These are phyloP conservation scores for Drosophila kurseongensis DNA, from an alignment of 1,140 invertebrate species.

Conservation along the genomic window DNA sequence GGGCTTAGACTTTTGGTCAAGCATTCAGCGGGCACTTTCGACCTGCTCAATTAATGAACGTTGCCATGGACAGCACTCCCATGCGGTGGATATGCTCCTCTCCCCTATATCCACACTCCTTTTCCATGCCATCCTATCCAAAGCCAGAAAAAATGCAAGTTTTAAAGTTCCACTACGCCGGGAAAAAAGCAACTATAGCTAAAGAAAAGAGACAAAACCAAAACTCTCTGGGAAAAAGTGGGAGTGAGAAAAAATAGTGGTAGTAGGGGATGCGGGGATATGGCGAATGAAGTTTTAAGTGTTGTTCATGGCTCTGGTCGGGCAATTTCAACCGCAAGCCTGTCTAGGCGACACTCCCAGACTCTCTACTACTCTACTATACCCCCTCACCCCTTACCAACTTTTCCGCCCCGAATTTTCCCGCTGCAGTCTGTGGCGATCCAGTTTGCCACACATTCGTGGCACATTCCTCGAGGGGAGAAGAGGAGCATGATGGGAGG, in stretches of 20 bases:
- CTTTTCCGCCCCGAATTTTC: constrained; percentile 1
- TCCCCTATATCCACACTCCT: not conserved
- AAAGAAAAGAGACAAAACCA: constrained; percentile 24
- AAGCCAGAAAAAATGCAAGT: constrained; percentile 64
- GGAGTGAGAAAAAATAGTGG: constrained; percentile 4
- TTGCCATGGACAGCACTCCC: constrained; percentile 26
- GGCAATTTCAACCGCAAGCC: constrained; percentile 39
- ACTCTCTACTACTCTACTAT: not conserved
- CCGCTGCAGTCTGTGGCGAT: constrained; percentile 42
- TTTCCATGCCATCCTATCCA: not conserved
- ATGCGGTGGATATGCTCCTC: constrained; percentile 9
- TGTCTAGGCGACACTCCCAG: constrained; percentile 53
- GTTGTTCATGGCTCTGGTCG: constrained; percentile 57
- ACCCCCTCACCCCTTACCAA: not conserved
- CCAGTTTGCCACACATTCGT: constrained; percentile 56
- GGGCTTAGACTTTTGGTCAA: constrained; percentile 1
- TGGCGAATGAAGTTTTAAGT: constrained; percentile 68
- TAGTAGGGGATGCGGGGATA: constrained; percentile 8
- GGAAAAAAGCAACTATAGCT: constrained; percentile 13
- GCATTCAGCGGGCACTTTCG: constrained; percentile 19
- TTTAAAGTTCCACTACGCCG: constrained; percentile 25
- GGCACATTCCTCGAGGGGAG: constrained; percentile 16
- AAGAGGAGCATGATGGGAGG: constrained; percentile 6
- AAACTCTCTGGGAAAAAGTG: constrained; percentile 21
- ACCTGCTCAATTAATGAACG: constrained; percentile 38